Evolutionary conservation across 2,888 invertebrate species (phyloP).

Genomic region (Meganola albula): DNA sequence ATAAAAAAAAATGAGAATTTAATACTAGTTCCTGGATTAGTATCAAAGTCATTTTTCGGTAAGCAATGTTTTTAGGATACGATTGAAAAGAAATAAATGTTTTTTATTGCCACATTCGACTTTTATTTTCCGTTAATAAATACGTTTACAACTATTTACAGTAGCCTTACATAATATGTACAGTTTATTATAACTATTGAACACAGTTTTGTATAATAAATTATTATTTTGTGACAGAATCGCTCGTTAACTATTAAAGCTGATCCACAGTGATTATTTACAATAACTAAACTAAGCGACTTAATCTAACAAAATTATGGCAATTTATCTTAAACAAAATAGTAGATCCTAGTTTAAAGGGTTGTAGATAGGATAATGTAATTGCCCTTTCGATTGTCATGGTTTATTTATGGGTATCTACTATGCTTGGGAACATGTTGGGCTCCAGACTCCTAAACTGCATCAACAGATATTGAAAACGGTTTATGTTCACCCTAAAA

Average conservation of each 20-base stretch:
- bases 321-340: too few relatives aligned
- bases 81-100: constrained; percentile 55
- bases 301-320: too few relatives aligned
- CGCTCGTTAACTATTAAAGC: constrained; percentile 57
- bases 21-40: constrained; percentile 21
- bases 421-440: too few relatives aligned
- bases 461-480: too few relatives aligned
- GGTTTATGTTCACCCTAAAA: too few relatives aligned
- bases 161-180: constrained; percentile 34
- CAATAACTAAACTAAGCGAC: constrained; percentile 18
- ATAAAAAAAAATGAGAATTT: constrained; percentile 23
- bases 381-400: too few relatives aligned
- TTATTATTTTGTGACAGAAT: constrained; percentile 34
- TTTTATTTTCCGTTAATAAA: constrained; percentile 65
- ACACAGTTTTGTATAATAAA: constrained; percentile 44
- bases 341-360: too few relatives aligned
- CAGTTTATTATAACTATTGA: constrained; percentile 46
- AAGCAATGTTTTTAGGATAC: constrained; percentile 20
- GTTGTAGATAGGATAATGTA: too few relatives aligned
- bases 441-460: too few relatives aligned
- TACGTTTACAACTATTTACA: constrained; percentile 43
- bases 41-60: constrained; percentile 26
- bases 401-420: too few relatives aligned
- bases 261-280: constrained; percentile 40
- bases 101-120: constrained; percentile 67